Evolutionary conservation across 2,888 invertebrate genomes (phyloP).

Genomic region (Drosophila lutescens): DNA sequence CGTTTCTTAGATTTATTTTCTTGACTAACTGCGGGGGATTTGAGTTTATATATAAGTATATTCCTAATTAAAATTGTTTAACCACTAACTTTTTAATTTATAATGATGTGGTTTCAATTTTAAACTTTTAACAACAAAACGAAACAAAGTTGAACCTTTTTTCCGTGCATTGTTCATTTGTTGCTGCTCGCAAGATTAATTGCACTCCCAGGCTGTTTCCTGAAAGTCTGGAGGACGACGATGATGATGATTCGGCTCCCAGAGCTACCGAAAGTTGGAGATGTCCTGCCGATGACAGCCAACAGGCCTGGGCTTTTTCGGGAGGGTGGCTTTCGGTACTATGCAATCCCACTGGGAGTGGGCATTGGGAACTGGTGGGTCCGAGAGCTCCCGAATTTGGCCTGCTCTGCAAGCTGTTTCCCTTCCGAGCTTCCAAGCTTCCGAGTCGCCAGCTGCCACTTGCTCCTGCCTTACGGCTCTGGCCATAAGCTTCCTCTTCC

Average conservation of each 20-base stretch:
- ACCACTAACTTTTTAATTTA: too few species aligned
- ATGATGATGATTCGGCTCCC: conserved; percentile 27
- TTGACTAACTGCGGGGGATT: too few species aligned
- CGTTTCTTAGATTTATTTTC: background rate
- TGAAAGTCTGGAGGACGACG: background rate
- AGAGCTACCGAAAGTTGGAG: conserved; percentile 12
- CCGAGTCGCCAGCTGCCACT: conserved; percentile 23
- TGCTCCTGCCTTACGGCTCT: background rate
- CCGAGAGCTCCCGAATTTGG: background rate
- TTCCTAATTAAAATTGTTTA: too few species aligned
- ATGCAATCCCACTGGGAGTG: background rate
- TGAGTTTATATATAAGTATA: too few species aligned
- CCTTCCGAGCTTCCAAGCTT: conserved; percentile 7
- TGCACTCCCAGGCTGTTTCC: conserved; percentile 26
- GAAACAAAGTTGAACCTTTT: background rate
- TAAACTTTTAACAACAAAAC: too few species aligned
- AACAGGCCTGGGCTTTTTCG: conserved; percentile 2
- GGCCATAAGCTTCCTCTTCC: conserved; percentile 11
- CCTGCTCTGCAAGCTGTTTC: conserved; percentile 20
- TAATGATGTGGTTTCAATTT: too few species aligned
- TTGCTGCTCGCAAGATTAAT: conserved; percentile 34
- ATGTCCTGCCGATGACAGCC: conserved; percentile 33
- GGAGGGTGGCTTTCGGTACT: background rate
- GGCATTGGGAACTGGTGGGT: too few species aligned
- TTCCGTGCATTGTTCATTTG: conserved; percentile 27